These are phyloP conservation scores for Argyra leucocephala DNA, from an alignment of 2,888 invertebrate species.

Conservation along the genomic window DNA sequence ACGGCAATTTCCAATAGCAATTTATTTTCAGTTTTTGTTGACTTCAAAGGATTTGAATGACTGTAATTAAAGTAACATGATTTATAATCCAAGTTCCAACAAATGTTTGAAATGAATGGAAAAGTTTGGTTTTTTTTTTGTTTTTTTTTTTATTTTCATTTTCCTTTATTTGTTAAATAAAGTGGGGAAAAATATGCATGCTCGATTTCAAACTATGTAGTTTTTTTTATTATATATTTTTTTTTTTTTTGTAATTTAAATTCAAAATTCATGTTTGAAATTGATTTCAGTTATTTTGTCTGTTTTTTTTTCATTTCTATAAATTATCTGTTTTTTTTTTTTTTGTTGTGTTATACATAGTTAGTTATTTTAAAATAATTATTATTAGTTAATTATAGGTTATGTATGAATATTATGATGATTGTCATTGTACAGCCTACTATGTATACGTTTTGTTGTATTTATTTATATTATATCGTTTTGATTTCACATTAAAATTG, in stretches of 20 bases:
- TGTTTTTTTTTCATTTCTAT: not conserved
- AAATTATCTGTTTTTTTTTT: too few relatives aligned
- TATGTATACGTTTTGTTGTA: too few relatives aligned
- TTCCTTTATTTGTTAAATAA: too few relatives aligned
- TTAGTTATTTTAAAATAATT: too few relatives aligned
- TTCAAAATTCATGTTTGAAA: not conserved
- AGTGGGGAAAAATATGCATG: too few relatives aligned
- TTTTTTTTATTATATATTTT: not conserved
- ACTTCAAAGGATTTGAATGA: conserved; percentile 1
- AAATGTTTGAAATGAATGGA: not conserved
- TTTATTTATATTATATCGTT: too few relatives aligned
- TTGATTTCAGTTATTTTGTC: not conserved
- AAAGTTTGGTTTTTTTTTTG: not conserved
- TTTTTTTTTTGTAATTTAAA: not conserved
- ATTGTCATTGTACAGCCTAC: too few relatives aligned
- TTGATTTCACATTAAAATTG: too few relatives aligned
- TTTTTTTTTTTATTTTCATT: too few relatives aligned
- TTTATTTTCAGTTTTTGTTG: conserved; percentile 2
- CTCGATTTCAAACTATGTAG: not conserved
- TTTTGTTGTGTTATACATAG: too few relatives aligned
- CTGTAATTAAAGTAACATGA: conserved; percentile 3
- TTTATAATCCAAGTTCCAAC: not conserved
- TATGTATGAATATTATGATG: too few relatives aligned
- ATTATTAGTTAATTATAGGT: too few relatives aligned
- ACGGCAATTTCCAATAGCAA: not conserved